Conservation (phyloP, 1,140 invertebrate genomes). For the Antheraea mylitta region DNA sequence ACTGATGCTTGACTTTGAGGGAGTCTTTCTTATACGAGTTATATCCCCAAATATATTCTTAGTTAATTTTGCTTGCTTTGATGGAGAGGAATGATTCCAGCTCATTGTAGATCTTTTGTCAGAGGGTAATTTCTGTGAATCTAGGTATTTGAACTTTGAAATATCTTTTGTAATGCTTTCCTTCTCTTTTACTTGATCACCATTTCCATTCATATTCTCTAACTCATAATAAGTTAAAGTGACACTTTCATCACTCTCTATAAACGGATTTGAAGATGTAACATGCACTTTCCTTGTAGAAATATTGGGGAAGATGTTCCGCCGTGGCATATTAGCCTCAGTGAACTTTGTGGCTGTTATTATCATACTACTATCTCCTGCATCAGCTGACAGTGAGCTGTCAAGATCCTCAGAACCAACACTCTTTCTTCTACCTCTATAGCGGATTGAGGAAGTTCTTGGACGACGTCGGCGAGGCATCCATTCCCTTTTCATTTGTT, state of each 20-base stretch:
- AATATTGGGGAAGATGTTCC: conserved; percentile 63
- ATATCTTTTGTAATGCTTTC: conserved; percentile 48
- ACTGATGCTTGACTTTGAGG: conserved; percentile 55
- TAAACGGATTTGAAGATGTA: conserved; percentile 68
- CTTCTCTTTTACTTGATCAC: conserved; percentile 30
- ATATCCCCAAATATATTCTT: conserved; percentile 54
- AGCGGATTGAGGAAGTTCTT: conserved; percentile 46
- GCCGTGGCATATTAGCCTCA: conserved; percentile 65
- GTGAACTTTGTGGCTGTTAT: conserved; percentile 78
- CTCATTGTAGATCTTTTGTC: conserved; percentile 58
- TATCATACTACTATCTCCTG: conserved; percentile 77
- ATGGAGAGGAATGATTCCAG: conserved; percentile 63
- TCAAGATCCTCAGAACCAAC: conserved; percentile 76
- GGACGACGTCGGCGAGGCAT: conserved; percentile 45
- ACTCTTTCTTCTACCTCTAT: conserved; percentile 54
- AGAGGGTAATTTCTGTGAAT: conserved; percentile 53
- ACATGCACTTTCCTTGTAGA: conserved; percentile 70
- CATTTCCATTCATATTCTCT: conserved; percentile 51
- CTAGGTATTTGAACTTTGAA: conserved; percentile 73
- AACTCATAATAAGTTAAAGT: conserved; percentile 75
- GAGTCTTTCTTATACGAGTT: conserved; percentile 56
- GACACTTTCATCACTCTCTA: conserved; percentile 73
- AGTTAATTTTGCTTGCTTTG: conserved; percentile 55
- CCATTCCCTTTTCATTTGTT: conserved; percentile 34
- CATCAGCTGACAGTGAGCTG: conserved; percentile 79